Percentiles rank a stretch among this genome's conserved stretches.
phyloP scores from a whole-genome alignment of 2,113 vertebrate genomes.

The Paralichthys olivaceus region DNA sequence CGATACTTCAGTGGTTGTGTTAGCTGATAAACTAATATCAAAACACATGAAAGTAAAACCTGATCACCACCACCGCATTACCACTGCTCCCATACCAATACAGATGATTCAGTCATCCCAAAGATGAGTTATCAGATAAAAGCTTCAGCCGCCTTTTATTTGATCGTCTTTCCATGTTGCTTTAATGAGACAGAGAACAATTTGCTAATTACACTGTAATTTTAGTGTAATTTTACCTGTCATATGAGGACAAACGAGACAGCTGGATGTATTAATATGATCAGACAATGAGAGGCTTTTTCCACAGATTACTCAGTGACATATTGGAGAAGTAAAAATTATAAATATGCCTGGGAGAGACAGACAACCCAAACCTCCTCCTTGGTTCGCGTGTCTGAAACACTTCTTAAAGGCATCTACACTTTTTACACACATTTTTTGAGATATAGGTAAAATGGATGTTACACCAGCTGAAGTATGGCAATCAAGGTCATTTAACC shows the following conservation, averaged over 20 bases:
- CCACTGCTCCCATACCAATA: too few species aligned
- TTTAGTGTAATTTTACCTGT: neutral
- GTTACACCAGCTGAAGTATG: neutral
- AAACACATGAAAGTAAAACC: neutral
- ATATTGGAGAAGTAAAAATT: neutral
- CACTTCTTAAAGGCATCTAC: neutral
- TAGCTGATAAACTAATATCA: too few species aligned
- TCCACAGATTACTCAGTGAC: neutral
- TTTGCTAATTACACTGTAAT: neutral
- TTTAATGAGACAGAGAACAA: neutral
- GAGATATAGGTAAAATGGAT: neutral
- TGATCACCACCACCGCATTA: neutral
- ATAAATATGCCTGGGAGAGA: neutral
- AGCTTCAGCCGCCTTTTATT: neutral
- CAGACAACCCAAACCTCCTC: neutral
- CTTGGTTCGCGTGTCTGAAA: neutral
- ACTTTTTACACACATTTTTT: neutral
- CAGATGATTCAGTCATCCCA: neutral
- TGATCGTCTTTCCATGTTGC: neutral
- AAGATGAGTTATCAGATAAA: neutral
- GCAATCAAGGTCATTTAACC: neutral
- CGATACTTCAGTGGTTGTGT: neutral
- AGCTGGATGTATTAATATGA: neutral
- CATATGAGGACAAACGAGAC: neutral
- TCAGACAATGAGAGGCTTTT: constrained; percentile 8